Percentiles rank a stretch among this genome's conserved stretches.
phyloP scores from a whole-genome alignment of 1,140 invertebrate species.

The Lepidurus arcticus region DNA sequence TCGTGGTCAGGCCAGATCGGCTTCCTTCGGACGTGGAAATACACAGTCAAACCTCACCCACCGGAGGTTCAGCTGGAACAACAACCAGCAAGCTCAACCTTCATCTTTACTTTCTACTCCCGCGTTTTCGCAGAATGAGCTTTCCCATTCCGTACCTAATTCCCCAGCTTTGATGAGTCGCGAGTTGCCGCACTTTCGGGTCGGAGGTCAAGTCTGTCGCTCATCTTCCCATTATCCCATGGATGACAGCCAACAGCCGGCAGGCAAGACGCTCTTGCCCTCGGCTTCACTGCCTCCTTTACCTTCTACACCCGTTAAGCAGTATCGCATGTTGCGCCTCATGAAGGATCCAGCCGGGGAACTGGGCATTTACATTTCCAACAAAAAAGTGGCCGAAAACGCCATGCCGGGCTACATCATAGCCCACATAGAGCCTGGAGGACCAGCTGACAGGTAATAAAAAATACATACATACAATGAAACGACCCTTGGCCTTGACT shows the following conservation, averaged over 20 bases:
- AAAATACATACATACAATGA: neutral
- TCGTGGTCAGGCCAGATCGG: slow-evolving; percentile 29
- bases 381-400: slow-evolving; percentile 47
- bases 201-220: slow-evolving; percentile 7
- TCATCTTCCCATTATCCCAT: slow-evolving; percentile 38
- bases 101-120: neutral
- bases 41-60: neutral
- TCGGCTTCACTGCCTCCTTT: slow-evolving; percentile 39
- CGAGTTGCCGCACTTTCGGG: neutral
- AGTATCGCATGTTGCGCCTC: slow-evolving; percentile 60
- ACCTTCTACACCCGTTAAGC: slow-evolving; percentile 35
- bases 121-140: neutral
- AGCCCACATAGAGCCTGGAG: slow-evolving; percentile 69
- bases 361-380: slow-evolving; percentile 74
- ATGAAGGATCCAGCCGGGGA: slow-evolving; percentile 61
- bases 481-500: no score
- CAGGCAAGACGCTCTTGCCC: slow-evolving; percentile 32
- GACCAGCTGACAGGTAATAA: slow-evolving; percentile 66
- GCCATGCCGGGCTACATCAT: slow-evolving; percentile 61
- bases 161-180: slow-evolving; percentile 3
- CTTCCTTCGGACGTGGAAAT: slow-evolving; percentile 28
- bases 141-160: neutral
- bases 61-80: neutral
- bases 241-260: slow-evolving; percentile 50
- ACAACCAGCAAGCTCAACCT: neutral